Evolutionary conservation across 2,888 invertebrate genomes (phyloP), one percentile per base, ranked within the genome.

Genomic region (Listrodromus nycthemerus): DNA sequence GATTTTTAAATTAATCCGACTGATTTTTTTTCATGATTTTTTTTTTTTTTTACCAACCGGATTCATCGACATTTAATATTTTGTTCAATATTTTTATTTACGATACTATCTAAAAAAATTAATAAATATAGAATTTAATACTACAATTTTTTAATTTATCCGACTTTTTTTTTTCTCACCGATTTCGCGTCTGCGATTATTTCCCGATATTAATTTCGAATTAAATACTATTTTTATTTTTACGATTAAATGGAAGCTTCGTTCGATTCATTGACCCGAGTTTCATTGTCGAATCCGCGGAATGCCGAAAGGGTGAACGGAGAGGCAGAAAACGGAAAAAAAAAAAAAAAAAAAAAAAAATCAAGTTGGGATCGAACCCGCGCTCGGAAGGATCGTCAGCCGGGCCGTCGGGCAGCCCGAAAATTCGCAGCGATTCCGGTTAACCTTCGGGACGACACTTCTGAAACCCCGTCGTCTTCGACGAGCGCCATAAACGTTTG

Each of bases 331-430:
- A 71, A 24, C 5, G 21, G 63, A 50, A 71, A 52, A n/a, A 6
- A 41, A 69, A 55, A 58, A 27, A 73, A 58, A 67, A 73, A 50
- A 71, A 52, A n/a, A 6, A 41, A 69, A 55, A 58, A 27, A 73
- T 50, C 63, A 73, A 78, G 45, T 50, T 45, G 70, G 70, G 13
- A 58, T 58, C 61, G 13, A 73, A 50, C 63, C 58, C 55, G 58
- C 41, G 50, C 55, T n/a, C 41, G 50, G 75, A 65, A 37, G 61
- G 67, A 70, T 77, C 58, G 74, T 61, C 67, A 76, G 80, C 67
- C 80, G 80, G 50, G 50, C 70, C 10, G 74, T 67, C 77, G 69
- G 33, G n/a, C 61, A 74, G 79, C 61, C 83, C 61, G 80, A 83
- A 83, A 83, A 71, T 80, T 76, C 80, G 80, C 76, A 83, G 13